Evolutionary conservation across 2,113 vertebrate genomes (phyloP), one percentile per base, ranked within the genome.

Genomic region (Grus americana): DNA sequence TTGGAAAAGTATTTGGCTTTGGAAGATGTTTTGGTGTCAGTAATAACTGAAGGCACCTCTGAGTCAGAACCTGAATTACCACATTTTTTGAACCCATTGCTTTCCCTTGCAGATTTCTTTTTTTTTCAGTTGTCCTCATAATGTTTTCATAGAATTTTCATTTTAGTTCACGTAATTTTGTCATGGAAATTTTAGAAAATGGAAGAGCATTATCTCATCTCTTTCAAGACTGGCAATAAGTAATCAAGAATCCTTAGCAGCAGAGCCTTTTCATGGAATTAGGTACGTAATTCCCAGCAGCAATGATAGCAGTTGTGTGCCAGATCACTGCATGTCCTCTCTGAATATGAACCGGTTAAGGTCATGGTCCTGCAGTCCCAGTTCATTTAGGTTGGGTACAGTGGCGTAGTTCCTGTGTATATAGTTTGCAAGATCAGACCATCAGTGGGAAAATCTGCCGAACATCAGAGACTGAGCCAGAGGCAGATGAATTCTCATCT

Each of bases 51-150:
- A 86, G 75, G 26, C 90, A 91, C 36, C 32, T 72, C 54, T 95
- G 83, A 93, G 83, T 95, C 65, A 97, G 70, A 98, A 95, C 59
- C 40, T 87, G 24, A 54, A 52, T 90, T 86, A 91, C 89, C 59
- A 71, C 22, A 50, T 55, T 61, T 88, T 90, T 97, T 95, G 29
- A 95, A 94, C 57, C 80, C 12, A 17, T 92, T 67, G 46, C 49
- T 96, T 90, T 96, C 32, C 21, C 72, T 61, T 52, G 52, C 30
- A 90, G 40, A 42, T 46, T 40, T 52, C n/a, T 68, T 58, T 42
- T 62, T 74, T 62, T 42, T 24, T 26, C 1, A 73, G 23, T 75
- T 79, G 29, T 66, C 27, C 61, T 88, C 59, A 19, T 82, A 87
- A 13, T 59, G 75, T 92, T 97, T 96, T 90, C n/a, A 52, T 93